phyloP scores from a whole-genome alignment of 2,888 invertebrate genomes.

The Cerceris rybyensis region DNA sequence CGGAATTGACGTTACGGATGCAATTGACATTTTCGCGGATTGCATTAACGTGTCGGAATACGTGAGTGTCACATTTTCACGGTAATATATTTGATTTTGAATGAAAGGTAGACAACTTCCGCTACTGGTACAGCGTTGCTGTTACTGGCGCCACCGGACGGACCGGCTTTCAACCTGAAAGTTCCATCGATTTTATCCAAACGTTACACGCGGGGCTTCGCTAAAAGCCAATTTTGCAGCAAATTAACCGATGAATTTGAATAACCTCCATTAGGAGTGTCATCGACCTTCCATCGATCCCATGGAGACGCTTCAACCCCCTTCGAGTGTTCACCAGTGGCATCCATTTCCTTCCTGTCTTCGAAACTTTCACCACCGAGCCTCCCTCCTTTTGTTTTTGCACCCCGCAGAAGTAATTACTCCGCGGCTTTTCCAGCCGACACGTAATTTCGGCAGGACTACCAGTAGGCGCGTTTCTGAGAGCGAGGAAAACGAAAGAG shows the following conservation, averaged over 20 bases:
- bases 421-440: conserved; percentile 46
- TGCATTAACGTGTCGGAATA: no score
- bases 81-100: not conserved
- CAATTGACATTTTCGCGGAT: no score
- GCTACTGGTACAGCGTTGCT: conserved; percentile 17
- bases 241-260: no score
- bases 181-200: conserved; percentile 64
- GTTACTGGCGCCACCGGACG: conserved; percentile 69
- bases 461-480: conserved; percentile 44
- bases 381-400: conserved; percentile 37
- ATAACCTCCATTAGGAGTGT: no score
- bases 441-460: conserved; percentile 58
- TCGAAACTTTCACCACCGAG: not conserved
- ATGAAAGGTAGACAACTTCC: not conserved
- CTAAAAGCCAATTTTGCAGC: conserved; percentile 36
- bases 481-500: conserved; percentile 64
- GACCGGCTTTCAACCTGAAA: conserved; percentile 43
- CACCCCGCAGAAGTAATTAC: conserved; percentile 53
- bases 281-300: no score
- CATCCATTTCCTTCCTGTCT: not conserved
- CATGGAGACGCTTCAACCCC: no score
- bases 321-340: no score
- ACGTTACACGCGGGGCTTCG: conserved; percentile 23
- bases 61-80: not conserved
- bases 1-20: no score